These are phyloP conservation scores for Garra rufa DNA, from an alignment of 2,113 vertebrate genomes.

Conservation along the genomic window DNA sequence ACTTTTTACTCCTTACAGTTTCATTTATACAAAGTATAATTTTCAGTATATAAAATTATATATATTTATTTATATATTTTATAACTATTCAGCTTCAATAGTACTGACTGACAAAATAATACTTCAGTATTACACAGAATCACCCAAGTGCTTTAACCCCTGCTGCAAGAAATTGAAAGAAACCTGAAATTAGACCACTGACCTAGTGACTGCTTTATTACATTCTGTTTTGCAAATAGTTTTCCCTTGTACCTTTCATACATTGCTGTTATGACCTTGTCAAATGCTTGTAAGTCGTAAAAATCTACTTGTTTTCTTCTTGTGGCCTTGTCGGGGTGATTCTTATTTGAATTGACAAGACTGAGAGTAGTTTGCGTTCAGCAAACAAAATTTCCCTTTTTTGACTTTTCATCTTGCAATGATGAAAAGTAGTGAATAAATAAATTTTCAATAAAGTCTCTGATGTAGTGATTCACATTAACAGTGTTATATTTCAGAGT, in stretches of 20 bases:
- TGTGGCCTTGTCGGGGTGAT: neutral
- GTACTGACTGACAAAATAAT: neutral
- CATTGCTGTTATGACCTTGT: neutral
- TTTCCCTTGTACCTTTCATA: neutral
- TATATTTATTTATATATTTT: neutral
- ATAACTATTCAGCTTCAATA: neutral
- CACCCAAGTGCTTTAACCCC: neutral
- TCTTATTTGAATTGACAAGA: neutral
- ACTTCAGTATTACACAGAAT: neutral
- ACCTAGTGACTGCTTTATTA: neutral
- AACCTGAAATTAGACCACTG: neutral
- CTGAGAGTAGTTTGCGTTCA: neutral
- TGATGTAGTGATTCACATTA: neutral
- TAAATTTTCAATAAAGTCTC: neutral
- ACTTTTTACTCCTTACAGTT: no score
- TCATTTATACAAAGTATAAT: neutral
- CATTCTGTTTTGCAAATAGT: neutral
- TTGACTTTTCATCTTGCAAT: neutral
- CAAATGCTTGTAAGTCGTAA: neutral
- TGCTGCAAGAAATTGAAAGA: neutral
- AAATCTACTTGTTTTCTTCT: neutral
- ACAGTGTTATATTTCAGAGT: neutral
- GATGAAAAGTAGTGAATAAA: neutral
- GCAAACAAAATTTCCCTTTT: neutral
- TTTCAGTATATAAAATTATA: neutral